Evolutionary conservation across 2,113 vertebrate genomes (phyloP).

Genomic region (Odocoileus virginianus): DNA sequence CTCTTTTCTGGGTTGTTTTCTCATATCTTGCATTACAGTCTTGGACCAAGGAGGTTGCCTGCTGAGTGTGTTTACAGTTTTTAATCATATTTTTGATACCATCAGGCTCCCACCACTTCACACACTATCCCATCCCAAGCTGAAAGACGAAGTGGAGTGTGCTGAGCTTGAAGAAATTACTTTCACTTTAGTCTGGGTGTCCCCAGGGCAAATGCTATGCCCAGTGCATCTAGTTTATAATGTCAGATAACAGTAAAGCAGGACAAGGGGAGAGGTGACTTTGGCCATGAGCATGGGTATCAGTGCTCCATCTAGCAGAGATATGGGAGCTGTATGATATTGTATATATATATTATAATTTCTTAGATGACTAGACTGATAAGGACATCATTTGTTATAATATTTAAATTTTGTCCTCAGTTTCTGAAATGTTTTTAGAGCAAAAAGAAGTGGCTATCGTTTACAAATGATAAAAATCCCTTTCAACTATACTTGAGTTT

Average conservation of each 20-base stretch:
- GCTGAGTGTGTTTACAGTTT: background rate
- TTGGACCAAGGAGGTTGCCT: background rate
- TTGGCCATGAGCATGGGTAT: background rate
- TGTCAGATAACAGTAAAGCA: background rate
- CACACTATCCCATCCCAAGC: background rate
- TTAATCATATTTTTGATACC: background rate
- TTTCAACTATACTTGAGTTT: background rate
- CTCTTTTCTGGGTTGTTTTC: background rate
- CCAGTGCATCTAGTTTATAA: background rate
- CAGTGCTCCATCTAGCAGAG: background rate
- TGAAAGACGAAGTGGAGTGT: background rate
- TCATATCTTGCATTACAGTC: background rate
- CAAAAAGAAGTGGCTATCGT: background rate
- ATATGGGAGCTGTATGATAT: background rate
- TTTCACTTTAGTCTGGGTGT: no score
- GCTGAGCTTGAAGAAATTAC: background rate
- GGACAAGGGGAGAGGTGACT: background rate
- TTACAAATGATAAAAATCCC: background rate
- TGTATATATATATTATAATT: background rate
- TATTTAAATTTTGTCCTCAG: background rate
- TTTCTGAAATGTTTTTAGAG: background rate
- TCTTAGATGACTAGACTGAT: background rate
- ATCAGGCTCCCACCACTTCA: background rate
- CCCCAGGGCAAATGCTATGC: background rate
- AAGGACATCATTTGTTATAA: background rate